These are phyloP conservation scores for Triplophysa yarkandensis DNA, from an alignment of 2,797 vertebrate species.

Conservation along the genomic window DNA sequence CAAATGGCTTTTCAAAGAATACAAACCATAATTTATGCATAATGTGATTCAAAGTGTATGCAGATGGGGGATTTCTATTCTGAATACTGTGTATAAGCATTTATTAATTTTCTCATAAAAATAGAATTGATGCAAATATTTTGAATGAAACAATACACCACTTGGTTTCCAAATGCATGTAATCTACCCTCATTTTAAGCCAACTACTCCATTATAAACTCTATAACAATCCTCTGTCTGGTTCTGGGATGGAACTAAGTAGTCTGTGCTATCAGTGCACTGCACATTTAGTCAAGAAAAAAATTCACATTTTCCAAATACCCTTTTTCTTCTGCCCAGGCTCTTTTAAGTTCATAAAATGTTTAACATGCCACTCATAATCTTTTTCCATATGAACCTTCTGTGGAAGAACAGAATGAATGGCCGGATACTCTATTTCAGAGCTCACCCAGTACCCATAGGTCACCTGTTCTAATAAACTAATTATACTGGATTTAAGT, in stretches of 20 bases:
- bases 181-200: conserved; percentile 24
- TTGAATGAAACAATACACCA: conserved; percentile 32
- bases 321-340: conserved; percentile 18
- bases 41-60: conserved; percentile 1
- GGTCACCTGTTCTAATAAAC: background rate
- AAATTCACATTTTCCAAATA: conserved; percentile 45
- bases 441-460: conserved; percentile 7
- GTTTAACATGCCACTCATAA: conserved; percentile 46
- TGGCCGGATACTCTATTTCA: conserved; percentile 8
- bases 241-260: conserved; percentile 47
- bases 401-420: conserved; percentile 31
- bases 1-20: conserved; percentile 8
- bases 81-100: conserved; percentile 15
- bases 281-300: conserved; percentile 51
- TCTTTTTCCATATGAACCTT: conserved; percentile 47
- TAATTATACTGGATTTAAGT: background rate
- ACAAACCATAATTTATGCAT: conserved; percentile 4
- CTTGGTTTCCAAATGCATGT: conserved; percentile 35
- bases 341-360: conserved; percentile 46
- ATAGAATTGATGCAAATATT: conserved; percentile 40
- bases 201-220: conserved; percentile 23
- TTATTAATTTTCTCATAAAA: conserved; percentile 15
- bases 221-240: conserved; percentile 39
- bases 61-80: conserved; percentile 11
- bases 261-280: conserved; percentile 46